Evolutionary conservation across 1,140 invertebrate genomes (phyloP), one percentile per base, ranked within the genome.

Genomic region (Diabrotica undecimpunctata): DNA sequence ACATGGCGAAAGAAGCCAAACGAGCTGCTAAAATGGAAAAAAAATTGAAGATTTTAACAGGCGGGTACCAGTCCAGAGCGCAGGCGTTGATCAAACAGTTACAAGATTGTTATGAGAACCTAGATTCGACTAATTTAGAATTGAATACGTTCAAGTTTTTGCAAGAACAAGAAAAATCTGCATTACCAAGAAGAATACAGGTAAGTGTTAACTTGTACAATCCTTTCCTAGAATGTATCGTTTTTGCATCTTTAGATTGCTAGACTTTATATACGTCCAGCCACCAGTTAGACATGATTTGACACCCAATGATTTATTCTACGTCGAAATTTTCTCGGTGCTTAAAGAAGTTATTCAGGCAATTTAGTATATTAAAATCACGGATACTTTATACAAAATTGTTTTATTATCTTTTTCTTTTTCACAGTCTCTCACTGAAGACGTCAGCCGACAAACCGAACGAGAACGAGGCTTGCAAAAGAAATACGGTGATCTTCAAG

Each of bases 21-120:
- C 87, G 90, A 65, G 97, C 96, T 56, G 93, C 92, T 0, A 99
- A 99, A 83, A 90, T 98, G 83, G 97, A 99, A 79, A 99, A 98
- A 78, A 99, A 98, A 82, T 81, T 99, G 1, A 92, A 96, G 82
- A 92, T 98, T 59, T 82, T 98, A 1, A 92, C 96, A 11, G 96
- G 90, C 37, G 93, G 94, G 11, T 97, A 97, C 83, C 90, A 93
- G 82, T 88, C 89, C 0, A 82, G 91, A 61, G 89, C 92, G 3
- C 93, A 96, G 75, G 88, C 88, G 7, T 80, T 97, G n/a, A 86
- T 93, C 0, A 98, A 98, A 80, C 94, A 96, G 75, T 83, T 95
- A 7, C 87, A 91, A 67, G 95, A 98, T 70, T 78, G 93, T 5
- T 88, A 89, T 70, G 93, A 97, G 59, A 93, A 97, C 77, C 88